Evolutionary conservation across 1,140 invertebrate species (phyloP).

Genomic region (Drosophila miranda): DNA sequence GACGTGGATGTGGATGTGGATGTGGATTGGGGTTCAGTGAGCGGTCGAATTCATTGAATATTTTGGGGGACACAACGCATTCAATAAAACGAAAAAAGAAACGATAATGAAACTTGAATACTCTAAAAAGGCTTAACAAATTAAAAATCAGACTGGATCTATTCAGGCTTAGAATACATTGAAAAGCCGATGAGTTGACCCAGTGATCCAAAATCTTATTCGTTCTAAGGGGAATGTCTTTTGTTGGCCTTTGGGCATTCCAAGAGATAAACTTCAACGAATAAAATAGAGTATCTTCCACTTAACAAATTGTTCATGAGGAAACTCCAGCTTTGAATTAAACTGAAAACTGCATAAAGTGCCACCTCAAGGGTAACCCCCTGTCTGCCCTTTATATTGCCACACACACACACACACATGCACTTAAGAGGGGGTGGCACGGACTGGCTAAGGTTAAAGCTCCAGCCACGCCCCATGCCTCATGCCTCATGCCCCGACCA

Average conservation of each 20-base stretch:
- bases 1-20: not conserved
- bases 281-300: no score
- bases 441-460: slow-evolving; percentile 38
- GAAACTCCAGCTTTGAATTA: slow-evolving; percentile 22
- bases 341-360: slow-evolving; percentile 15
- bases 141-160: no score
- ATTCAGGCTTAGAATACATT: no score
- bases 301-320: slow-evolving; percentile 26
- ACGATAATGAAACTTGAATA: no score
- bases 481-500: slow-evolving; percentile 10
- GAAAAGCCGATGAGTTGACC: no score
- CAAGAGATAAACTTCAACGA: no score
- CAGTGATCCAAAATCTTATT: no score
- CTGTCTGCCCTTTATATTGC: slow-evolving; percentile 52
- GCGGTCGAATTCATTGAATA: slow-evolving; percentile 11
- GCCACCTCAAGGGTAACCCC: slow-evolving; percentile 43
- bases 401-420: slow-evolving; percentile 26
- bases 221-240: no score
- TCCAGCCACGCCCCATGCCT: slow-evolving; percentile 41
- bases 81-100: no score
- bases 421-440: slow-evolving; percentile 6
- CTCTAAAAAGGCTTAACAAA: no score
- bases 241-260: no score
- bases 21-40: slow-evolving; percentile 15
- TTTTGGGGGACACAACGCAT: no score